phyloP scores from a whole-genome alignment of 2,113 vertebrate species.

The Tyrannus savana region DNA sequence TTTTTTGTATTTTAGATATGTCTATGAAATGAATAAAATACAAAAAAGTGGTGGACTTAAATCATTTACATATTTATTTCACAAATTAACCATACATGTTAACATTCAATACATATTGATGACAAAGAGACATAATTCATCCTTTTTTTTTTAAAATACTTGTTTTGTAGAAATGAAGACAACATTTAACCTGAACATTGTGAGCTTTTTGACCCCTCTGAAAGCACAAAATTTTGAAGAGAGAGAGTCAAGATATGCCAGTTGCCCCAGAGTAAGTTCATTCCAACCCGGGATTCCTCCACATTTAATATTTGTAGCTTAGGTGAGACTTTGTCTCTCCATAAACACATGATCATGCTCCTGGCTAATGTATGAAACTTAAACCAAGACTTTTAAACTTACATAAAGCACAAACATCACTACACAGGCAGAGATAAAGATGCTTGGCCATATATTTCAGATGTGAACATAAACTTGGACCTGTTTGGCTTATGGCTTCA shows the following conservation, averaged over 20 bases:
- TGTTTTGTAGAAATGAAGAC: conserved; percentile 1
- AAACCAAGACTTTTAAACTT: neutral
- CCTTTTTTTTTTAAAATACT: neutral
- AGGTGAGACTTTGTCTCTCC: neutral
- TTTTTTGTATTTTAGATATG: neutral
- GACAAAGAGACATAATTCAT: conserved; percentile 7
- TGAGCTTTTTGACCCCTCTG: neutral
- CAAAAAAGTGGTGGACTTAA: neutral
- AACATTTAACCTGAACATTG: neutral
- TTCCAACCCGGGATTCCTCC: neutral
- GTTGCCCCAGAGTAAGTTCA: neutral
- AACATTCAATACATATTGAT: conserved; percentile 20
- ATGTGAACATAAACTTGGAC: neutral
- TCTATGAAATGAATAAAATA: neutral
- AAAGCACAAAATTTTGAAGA: neutral
- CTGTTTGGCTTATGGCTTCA: neutral
- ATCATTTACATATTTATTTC: conserved; percentile 64
- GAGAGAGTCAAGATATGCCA: neutral
- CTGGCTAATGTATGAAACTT: neutral
- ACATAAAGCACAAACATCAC: neutral
- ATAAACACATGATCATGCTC: neutral
- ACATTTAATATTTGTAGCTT: neutral
- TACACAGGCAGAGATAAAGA: neutral
- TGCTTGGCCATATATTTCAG: neutral
- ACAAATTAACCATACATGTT: conserved; percentile 38